phyloP scores from a whole-genome alignment of 2,797 vertebrate species.

The Siniperca obscura region DNA sequence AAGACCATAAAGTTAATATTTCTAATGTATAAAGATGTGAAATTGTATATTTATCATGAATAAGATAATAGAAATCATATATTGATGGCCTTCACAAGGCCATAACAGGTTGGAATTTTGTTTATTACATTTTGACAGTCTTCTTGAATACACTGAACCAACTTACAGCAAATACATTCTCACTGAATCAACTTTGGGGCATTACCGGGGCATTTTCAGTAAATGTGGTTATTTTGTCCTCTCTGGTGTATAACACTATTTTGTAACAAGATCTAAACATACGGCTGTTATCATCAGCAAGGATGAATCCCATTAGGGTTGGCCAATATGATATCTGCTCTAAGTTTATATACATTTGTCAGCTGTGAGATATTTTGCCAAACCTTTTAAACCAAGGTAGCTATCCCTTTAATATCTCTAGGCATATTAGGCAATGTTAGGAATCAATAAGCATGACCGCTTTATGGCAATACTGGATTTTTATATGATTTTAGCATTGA shows the following conservation, averaged over 20 bases:
- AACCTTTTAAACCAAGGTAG: neutral
- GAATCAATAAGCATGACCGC: neutral
- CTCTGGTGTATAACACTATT: neutral
- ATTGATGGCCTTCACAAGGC: neutral
- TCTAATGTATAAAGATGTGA: neutral
- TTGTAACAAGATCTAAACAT: neutral
- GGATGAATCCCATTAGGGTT: neutral
- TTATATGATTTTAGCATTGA: neutral
- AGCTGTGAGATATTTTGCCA: neutral
- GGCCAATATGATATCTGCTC: neutral
- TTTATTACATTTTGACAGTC: neutral
- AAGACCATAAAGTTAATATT: neutral
- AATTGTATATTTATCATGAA: neutral
- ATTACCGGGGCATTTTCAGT: neutral
- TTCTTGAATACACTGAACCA: neutral
- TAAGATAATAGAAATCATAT: neutral
- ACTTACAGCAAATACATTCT: neutral
- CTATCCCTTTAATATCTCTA: neutral
- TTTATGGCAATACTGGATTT: neutral
- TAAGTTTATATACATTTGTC: neutral
- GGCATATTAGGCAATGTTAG: too few relatives aligned
- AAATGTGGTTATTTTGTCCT: neutral
- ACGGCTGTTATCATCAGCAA: neutral
- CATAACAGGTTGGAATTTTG: neutral
- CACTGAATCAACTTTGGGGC: neutral